These are phyloP conservation scores for Pristis pectinata DNA, from an alignment of 2,797 vertebrate species.

Conservation along the genomic window DNA sequence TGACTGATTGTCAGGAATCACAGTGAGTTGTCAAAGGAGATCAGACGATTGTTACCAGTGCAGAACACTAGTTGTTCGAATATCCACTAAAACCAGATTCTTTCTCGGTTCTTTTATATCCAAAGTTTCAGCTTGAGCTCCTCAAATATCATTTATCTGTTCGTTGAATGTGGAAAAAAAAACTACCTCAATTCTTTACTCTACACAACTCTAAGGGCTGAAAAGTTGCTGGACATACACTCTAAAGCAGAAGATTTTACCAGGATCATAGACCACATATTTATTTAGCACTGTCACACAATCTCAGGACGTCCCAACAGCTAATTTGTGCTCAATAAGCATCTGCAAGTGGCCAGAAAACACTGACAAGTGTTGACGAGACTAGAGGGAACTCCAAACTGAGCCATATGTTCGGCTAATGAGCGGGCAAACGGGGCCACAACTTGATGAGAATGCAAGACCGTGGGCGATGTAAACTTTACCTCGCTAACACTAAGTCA, in stretches of 20 bases:
- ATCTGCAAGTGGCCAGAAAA: background rate
- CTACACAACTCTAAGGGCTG: background rate
- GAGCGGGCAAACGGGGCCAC: background rate
- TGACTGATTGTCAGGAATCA: background rate
- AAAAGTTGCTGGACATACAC: background rate
- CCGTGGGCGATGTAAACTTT: background rate
- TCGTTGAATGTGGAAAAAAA: background rate
- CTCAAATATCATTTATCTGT: background rate
- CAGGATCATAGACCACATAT: too few species aligned
- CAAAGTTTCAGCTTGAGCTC: background rate
- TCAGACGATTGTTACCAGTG: background rate
- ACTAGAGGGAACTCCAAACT: background rate
- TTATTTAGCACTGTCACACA: background rate
- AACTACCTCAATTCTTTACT: background rate
- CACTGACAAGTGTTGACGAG: background rate
- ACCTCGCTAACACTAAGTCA: background rate
- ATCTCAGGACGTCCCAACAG: background rate
- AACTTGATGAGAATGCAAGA: background rate
- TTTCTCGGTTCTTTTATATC: background rate
- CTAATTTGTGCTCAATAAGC: background rate
- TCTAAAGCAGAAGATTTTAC: background rate
- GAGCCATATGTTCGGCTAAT: background rate
- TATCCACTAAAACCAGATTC: background rate
- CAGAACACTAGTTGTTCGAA: background rate
- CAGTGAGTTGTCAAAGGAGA: constrained; percentile 19